Percentiles rank a stretch among this genome's conserved stretches.
phyloP scores from a whole-genome alignment of 2,888 invertebrate genomes.

The Brenthis ino region DNA sequence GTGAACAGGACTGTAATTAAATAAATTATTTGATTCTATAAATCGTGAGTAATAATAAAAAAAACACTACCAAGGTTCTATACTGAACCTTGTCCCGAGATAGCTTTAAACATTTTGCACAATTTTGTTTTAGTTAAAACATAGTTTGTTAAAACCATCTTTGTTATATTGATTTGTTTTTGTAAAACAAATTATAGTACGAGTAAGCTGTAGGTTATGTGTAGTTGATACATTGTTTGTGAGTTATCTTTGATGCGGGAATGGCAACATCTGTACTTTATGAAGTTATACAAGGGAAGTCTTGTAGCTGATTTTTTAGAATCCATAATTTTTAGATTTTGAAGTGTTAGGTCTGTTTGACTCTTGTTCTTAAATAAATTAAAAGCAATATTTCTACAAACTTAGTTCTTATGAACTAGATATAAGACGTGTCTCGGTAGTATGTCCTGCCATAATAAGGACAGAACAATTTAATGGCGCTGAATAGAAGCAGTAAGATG shows the following conservation, averaged over 20 bases:
- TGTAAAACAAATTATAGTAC: slow-evolving; percentile 22
- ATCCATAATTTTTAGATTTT: slow-evolving; percentile 4
- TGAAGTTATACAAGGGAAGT: slow-evolving; percentile 7
- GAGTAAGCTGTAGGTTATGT: slow-evolving; percentile 26
- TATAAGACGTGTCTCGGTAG: slow-evolving; percentile 14
- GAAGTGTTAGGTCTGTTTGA: slow-evolving; percentile 12
- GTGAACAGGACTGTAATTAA: slow-evolving; percentile 35
- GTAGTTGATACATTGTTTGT: slow-evolving; percentile 35
- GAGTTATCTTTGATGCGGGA: slow-evolving; percentile 37
- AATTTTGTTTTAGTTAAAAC: slow-evolving; percentile 33
- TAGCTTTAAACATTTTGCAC: slow-evolving; percentile 38
- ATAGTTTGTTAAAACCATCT: slow-evolving; percentile 32
- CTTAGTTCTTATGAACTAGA: slow-evolving; percentile 18
- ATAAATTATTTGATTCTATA: slow-evolving; percentile 11
- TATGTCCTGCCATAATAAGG: slow-evolving; percentile 1
- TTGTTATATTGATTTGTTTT: slow-evolving; percentile 23
- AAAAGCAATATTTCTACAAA: slow-evolving; percentile 19
- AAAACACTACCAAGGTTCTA: too few species aligned
- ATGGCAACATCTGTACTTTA: slow-evolving; percentile 32
- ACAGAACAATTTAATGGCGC: slow-evolving; percentile 2
- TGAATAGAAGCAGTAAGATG: slow-evolving; percentile 3
- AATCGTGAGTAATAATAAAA: too few species aligned
- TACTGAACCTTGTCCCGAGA: slow-evolving; percentile 1
- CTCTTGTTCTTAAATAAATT: slow-evolving; percentile 7
- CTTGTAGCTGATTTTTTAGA: slow-evolving; percentile 4